A percentile compares a stretch with the other conserved stretches of the same genome.
phyloP scores from a whole-genome alignment of 35 echinoderm and acorn worm genomes.

The Heliocidaris erythrogramma region DNA sequence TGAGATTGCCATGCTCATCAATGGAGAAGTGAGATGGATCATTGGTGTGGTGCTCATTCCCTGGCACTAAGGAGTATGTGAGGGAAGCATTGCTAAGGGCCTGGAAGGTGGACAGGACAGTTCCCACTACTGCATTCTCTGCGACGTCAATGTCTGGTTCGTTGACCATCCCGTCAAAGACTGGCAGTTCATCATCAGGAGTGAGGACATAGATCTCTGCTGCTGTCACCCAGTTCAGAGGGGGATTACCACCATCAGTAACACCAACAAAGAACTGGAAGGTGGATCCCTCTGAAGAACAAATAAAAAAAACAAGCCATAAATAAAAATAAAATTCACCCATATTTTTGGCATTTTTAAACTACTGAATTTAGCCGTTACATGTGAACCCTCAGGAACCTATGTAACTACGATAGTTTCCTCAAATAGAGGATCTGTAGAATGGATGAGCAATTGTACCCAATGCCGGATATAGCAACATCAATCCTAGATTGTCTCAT shows the following conservation, averaged over 20 bases:
- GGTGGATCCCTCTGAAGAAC: constrained; percentile 52
- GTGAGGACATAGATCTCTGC: constrained; percentile 77
- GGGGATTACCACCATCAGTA: constrained; percentile 62
- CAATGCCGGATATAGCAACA: too few relatives aligned
- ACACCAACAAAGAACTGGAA: constrained; percentile 91
- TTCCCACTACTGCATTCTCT: constrained; percentile 75
- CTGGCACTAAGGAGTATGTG: constrained; percentile 71
- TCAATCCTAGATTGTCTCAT: too few relatives aligned
- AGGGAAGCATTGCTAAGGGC: constrained; percentile 60
- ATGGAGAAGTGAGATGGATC: constrained; percentile 80
- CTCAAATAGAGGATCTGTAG: neutral
- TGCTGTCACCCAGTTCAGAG: constrained; percentile 57
- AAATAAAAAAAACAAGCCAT: constrained; percentile 17
- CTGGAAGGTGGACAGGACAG: constrained; percentile 62
- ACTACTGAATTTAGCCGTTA: too few relatives aligned
- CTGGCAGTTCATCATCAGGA: constrained; percentile 45
- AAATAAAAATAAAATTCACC: neutral
- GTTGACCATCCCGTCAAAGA: constrained; percentile 67
- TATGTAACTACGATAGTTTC: too few relatives aligned
- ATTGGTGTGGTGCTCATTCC: constrained; percentile 81
- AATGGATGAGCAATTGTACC: neutral
- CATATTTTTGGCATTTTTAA: neutral
- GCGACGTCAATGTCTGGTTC: constrained; percentile 61
- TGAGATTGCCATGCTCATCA: constrained; percentile 66
- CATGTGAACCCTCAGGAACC: too few relatives aligned